Percentiles rank a stretch among this genome's conserved stretches.
Evolutionary conservation across 2,113 vertebrate genomes (phyloP).

Genomic region (Acanthisitta chloris): DNA sequence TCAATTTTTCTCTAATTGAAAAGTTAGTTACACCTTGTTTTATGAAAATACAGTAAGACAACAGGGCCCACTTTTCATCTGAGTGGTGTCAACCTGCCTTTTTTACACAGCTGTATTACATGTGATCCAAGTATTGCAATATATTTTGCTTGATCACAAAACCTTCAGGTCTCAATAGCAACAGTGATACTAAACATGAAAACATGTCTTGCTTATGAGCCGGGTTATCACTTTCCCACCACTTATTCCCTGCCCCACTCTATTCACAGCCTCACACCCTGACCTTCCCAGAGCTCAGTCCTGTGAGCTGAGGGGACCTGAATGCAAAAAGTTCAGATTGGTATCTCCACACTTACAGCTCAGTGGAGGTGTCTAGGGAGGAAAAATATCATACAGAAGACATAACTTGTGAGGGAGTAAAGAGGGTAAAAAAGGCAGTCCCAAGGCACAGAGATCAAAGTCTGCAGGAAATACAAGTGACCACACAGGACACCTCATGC

Average conservation of each 20-base stretch:
- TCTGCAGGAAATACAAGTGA: neutral
- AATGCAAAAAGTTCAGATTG: neutral
- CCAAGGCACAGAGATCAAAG: neutral
- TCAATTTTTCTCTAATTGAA: neutral
- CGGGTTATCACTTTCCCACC: rapidly evolving
- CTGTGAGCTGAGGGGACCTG: neutral
- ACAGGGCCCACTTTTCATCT: neutral
- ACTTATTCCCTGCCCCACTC: neutral
- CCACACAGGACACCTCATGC: neutral
- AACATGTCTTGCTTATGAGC: rapidly evolving
- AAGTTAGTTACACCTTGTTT: neutral
- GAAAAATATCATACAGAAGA: neutral
- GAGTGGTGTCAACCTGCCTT: neutral
- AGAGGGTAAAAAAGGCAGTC: neutral
- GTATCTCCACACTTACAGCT: neutral
- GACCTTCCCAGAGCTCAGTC: neutral
- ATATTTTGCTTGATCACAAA: neutral
- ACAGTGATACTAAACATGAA: neutral
- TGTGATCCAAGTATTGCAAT: neutral
- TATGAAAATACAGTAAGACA: neutral
- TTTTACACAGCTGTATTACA: neutral
- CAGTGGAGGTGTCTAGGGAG: neutral
- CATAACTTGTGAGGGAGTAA: neutral
- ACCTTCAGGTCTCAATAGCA: neutral
- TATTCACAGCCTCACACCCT: neutral